Percentiles rank a stretch among this genome's conserved stretches.
Conservation (phyloP, 2,113 vertebrate species). For the Fukomys damarensis region DNA sequence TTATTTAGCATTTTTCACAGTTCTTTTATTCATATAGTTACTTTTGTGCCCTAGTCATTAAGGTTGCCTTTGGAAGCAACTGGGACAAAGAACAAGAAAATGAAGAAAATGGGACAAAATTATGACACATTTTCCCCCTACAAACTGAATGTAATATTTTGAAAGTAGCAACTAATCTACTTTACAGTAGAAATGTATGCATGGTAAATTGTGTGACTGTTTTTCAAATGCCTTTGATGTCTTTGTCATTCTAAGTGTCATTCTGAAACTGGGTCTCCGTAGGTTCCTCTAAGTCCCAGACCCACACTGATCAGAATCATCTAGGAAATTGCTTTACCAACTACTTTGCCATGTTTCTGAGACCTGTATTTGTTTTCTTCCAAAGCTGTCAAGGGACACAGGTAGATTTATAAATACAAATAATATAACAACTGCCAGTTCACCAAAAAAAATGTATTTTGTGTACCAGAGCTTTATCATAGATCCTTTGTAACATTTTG, state of each 20-base stretch:
- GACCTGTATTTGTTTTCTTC: neutral
- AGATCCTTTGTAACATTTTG: neutral
- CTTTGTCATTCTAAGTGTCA: neutral
- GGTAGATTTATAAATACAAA: conserved; percentile 33
- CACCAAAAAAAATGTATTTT: neutral
- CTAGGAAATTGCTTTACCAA: conserved; percentile 44
- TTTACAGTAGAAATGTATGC: neutral
- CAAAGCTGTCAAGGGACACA: neutral
- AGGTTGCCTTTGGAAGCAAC: neutral
- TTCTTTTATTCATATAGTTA: neutral
- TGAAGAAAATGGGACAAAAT: neutral
- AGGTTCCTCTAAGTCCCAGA: neutral
- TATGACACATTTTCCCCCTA: neutral
- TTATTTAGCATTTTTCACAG: neutral
- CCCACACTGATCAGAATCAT: neutral
- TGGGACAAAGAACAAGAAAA: neutral
- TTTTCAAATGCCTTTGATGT: neutral
- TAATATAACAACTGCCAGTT: neutral
- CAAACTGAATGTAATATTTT: neutral
- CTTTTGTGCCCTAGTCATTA: neutral
- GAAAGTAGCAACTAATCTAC: neutral
- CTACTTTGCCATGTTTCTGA: conserved; percentile 3
- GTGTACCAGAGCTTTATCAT: neutral
- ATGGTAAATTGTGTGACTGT: neutral
- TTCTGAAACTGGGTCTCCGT: neutral